Percentiles rank a stretch among this genome's conserved stretches.
Evolutionary conservation across 2,888 invertebrate species (phyloP).

Genomic region (Mongoloraphidia duomilia): DNA sequence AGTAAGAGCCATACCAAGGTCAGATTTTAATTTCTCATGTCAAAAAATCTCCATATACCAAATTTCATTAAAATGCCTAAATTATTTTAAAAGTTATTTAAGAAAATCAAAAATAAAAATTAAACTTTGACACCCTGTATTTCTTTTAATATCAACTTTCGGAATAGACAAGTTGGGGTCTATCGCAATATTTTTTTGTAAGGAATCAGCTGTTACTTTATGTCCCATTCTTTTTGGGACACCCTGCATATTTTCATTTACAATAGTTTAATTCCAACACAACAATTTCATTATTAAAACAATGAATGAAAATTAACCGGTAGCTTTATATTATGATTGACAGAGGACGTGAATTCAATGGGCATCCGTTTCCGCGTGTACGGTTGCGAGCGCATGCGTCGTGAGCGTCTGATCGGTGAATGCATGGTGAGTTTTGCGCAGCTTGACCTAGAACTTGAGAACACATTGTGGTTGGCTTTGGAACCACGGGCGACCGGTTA

Average conservation of each 20-base stretch:
- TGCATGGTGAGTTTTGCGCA: constrained; percentile 79
- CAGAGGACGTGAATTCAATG: constrained; percentile 86
- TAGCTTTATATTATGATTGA: constrained; percentile 12
- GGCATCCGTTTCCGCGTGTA: constrained; percentile 82
- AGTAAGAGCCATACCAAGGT: too few relatives aligned
- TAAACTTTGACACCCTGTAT: too few relatives aligned
- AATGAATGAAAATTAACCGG: constrained; percentile 1
- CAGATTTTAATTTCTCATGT: too few relatives aligned
- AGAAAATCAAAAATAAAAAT: too few relatives aligned
- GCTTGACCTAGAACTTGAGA: constrained; percentile 79
- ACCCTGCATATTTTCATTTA: not conserved
- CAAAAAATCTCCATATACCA: too few relatives aligned
- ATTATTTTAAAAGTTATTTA: too few relatives aligned
- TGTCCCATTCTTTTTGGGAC: too few relatives aligned
- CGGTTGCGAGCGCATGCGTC: constrained; percentile 82
- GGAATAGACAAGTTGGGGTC: too few relatives aligned
- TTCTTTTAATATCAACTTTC: too few relatives aligned
- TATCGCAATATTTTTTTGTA: too few relatives aligned
- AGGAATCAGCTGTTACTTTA: too few relatives aligned
- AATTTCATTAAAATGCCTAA: too few relatives aligned
- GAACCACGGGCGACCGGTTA: constrained; percentile 46
- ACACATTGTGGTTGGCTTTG: constrained; percentile 77
- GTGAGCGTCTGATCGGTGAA: constrained; percentile 84
- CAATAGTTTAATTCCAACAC: not conserved
- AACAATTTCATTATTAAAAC: not conserved